Evolutionary conservation across 2,888 invertebrate genomes (phyloP), one percentile per base, ranked within the genome.

Genomic region (Drosophila vallismaia): DNA sequence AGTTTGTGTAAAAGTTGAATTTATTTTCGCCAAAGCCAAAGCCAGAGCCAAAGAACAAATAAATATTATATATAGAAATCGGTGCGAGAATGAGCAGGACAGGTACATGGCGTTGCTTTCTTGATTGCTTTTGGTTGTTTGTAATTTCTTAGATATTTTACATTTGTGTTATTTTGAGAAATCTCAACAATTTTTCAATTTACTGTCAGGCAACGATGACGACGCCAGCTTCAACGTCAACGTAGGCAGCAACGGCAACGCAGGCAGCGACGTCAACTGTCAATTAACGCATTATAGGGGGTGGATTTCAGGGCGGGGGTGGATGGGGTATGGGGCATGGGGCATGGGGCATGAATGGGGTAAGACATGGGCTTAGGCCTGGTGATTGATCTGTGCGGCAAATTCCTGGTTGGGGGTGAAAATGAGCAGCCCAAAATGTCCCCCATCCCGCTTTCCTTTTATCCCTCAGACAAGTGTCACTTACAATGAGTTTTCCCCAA

Each of bases 171-270:
- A 42, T 53, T 66, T 42, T 57, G 45, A 68, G 59, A 81, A 76
- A 79, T 86, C 75, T 77, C 71, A 79, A 77, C 68, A 86, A 81
- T 79, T 85, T 81, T 84, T 87, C 82, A 86, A 87, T 87, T 81
- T 86, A 79, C 87, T 86, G 85, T 76, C 81, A 76, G 62, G 51
- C 60, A 57, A 56, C 76, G 76, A 74, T 67, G 75, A 74, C 55
- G 75, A 57, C 57, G 63, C 36, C 36, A 29, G 44, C 59, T 42
- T 8, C 59, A 45, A n/a, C 49, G 71, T 45, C 51, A 45, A 14
- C 71, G 48, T 50, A 60, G 44, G 24, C 24, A 51, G 46, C 14
- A 14, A 7, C 56, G 71, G 49, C 51, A 45, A 14, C 71, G 48
- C 53, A 60, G 44, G 24, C 24, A 51, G 46, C 46, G 33, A 38